Base-by-base conservation (phyloP, 1,140 invertebrate species). In the Drosophila guanche region DNA sequence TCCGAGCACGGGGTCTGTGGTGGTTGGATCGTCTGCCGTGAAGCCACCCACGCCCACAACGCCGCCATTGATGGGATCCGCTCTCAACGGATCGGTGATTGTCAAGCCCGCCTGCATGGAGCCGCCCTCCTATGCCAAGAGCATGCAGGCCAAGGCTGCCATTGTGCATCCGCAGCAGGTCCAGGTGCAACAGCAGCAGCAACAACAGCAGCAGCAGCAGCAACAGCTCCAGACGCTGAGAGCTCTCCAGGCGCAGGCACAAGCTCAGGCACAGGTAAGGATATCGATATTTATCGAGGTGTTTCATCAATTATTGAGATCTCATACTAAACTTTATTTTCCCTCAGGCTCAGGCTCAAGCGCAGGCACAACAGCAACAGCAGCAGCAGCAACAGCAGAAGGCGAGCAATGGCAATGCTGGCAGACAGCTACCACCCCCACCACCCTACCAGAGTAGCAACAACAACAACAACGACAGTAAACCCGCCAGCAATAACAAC, bases 41-140 rank as follows among this genome's bases (percentile, higher is more conserved):
- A 83, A 89, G 55, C 93, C 95, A 8, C 92, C 93, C 7, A 91
- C 93, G 27, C 91, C 93, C 52, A 91, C 93, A 60, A 91, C 95
- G 51, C 91, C 94, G n/a, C 93, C 93, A 1, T 92, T 92, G 29
- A 86, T 92, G n/a, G 81, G 75, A 5, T 81, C 53, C 52, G 81
- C 62, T 2, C 60, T 91, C n/a, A 90, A 77, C 46, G 80, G 79
- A 25, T 76, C 51, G 8, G 85, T 85, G 51, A 69, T 72, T 14
- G 74, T 53, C 50, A 90, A 43, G 92, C 93, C 58, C 94, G 96
- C 95, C 6, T 97, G 96, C 16, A 97, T 96, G 5, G 97, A 98
- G 89, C 97, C 97, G 0, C 97, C 97, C 0, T 97, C 97, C 88
- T 98, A 98, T 90, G 96, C 96, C 1, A 97, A 95, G 61, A 97